Evolutionary conservation across 2,797 vertebrate species (phyloP).

Genomic region (Anniella stebbinsi): DNA sequence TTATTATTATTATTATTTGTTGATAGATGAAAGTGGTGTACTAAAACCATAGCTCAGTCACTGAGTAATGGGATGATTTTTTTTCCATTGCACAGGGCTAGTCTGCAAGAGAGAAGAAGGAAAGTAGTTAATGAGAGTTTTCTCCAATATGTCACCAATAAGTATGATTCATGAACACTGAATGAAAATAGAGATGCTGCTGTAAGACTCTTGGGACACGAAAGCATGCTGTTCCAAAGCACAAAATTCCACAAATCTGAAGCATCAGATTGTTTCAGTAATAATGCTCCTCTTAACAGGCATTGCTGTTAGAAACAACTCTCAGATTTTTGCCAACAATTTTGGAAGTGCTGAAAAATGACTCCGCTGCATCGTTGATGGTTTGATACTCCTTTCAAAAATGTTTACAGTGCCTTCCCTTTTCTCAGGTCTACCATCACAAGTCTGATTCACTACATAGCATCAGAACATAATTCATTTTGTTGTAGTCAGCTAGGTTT

Average conservation of each 20-base stretch:
- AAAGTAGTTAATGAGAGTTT: not conserved
- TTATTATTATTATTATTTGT: too few relatives aligned
- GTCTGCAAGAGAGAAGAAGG: not conserved
- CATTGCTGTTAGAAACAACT: not conserved
- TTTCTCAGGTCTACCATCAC: too few relatives aligned
- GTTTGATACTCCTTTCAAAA: not conserved
- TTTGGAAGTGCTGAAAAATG: not conserved
- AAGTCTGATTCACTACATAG: not conserved
- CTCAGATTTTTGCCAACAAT: not conserved
- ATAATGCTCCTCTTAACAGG: not conserved
- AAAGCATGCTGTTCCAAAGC: slow-evolving; percentile 10
- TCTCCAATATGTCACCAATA: slow-evolving; percentile 22
- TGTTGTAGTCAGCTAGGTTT: not conserved
- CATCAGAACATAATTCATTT: not conserved
- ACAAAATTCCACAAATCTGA: slow-evolving; percentile 27
- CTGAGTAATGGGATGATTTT: slow-evolving; percentile 15
- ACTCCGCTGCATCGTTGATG: not conserved
- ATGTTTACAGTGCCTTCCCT: not conserved
- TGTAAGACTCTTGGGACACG: slow-evolving; percentile 3
- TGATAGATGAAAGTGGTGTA: slow-evolving; percentile 38
- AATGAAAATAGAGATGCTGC: not conserved
- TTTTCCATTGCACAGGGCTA: not conserved
- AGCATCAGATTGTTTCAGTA: not conserved
- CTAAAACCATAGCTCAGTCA: slow-evolving; percentile 24
- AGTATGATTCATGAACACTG: slow-evolving; percentile 15